Evolutionary conservation across 2,888 invertebrate genomes (phyloP).

Genomic region (Alloscopus bannaensis): DNA sequence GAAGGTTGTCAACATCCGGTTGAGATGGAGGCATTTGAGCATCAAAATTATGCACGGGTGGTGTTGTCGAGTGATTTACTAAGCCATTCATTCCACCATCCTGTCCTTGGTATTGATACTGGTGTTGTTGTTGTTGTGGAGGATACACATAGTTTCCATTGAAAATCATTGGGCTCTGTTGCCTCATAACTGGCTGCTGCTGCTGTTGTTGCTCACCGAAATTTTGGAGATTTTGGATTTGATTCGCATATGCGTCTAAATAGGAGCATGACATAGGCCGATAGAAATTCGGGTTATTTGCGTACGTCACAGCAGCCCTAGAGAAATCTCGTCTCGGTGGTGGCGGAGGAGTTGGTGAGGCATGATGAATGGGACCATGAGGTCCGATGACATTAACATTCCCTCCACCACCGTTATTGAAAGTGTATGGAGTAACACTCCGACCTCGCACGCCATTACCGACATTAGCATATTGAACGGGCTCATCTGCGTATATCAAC

Average conservation of each 20-base stretch:
- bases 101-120: conserved; percentile 47
- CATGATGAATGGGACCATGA: conserved; percentile 52
- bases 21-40: conserved; percentile 5
- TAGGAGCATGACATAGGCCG: conserved; percentile 72
- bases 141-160: conserved; percentile 58
- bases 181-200: conserved; percentile 39
- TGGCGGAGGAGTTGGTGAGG: conserved; percentile 66
- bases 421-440: conserved; percentile 51
- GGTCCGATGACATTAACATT: conserved; percentile 10
- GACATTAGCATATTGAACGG: conserved; percentile 67
- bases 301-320: conserved; percentile 2
- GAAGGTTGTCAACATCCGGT: conserved; percentile 35
- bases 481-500: conserved; percentile 65
- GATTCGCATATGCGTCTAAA: conserved; percentile 67
- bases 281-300: conserved; percentile 67
- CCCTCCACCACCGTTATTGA: conserved; percentile 32
- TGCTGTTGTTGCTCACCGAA: conserved; percentile 19
- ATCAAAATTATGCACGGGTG: conserved; percentile 33
- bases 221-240: conserved; percentile 17
- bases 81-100: conserved; percentile 45
- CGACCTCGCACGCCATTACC: conserved; percentile 61
- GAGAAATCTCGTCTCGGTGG: conserved; percentile 69
- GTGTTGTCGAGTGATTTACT: conserved; percentile 30
- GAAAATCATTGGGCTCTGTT: conserved; percentile 51
- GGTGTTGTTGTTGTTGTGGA: conserved; percentile 39